A percentile compares a stretch with the other conserved stretches of the same genome.
Conservation (phyloP, 2,888 invertebrate species). For the Pseudococcus jackbeardsleyi region DNA sequence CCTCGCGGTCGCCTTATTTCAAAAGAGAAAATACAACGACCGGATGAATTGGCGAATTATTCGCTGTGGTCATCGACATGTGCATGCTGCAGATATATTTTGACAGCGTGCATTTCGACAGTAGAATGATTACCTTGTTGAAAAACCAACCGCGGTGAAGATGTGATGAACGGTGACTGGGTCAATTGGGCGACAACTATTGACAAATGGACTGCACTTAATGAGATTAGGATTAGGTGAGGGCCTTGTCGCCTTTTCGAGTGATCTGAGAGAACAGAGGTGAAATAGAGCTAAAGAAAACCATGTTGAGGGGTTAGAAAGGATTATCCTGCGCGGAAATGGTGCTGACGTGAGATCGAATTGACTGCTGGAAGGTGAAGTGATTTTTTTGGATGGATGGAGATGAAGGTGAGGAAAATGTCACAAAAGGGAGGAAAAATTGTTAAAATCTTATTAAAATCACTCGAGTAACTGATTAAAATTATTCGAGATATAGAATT, state of each 20-base stretch:
- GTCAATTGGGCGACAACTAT: conserved; percentile 6
- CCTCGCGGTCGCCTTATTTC: too few relatives aligned
- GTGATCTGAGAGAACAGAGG: background rate
- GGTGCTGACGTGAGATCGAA: too few relatives aligned
- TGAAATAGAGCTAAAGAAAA: conserved; percentile 17
- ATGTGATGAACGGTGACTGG: background rate
- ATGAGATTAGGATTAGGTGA: background rate
- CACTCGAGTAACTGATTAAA: too few relatives aligned
- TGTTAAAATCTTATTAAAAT: too few relatives aligned
- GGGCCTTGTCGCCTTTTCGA: background rate
- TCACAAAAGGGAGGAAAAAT: too few relatives aligned
- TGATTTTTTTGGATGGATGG: too few relatives aligned
- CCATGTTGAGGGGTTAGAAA: background rate
- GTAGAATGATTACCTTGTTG: background rate
- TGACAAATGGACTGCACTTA: background rate
- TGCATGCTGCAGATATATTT: background rate
- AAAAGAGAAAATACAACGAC: background rate
- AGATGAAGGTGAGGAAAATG: too few relatives aligned
- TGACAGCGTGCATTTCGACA: background rate
- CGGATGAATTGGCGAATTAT: conserved; percentile 11
- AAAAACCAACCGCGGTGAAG: background rate
- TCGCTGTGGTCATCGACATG: conserved; percentile 1
- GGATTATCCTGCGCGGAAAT: background rate
- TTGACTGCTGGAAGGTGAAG: background rate
- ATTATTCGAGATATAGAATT: too few relatives aligned